Evolutionary conservation across 2,113 vertebrate species (phyloP).

Genomic region (Upupa epops): DNA sequence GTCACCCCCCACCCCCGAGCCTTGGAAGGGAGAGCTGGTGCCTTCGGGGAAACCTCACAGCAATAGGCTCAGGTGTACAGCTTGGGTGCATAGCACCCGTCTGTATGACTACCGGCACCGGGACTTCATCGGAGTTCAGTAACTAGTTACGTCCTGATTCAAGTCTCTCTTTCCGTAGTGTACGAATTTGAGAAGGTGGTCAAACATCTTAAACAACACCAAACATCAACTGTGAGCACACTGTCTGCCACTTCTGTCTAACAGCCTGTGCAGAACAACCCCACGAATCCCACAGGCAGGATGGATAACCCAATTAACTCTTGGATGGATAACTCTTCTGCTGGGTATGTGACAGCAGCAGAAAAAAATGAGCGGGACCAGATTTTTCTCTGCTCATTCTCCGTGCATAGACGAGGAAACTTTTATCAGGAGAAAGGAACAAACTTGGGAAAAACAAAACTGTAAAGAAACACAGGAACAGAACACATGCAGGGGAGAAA

Average conservation of each 20-base stretch:
- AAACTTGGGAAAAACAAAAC: background rate
- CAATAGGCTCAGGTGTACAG: background rate
- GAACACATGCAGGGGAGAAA: background rate
- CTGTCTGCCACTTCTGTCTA: background rate
- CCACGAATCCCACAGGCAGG: background rate
- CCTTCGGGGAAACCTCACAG: background rate
- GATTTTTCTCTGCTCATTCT: background rate
- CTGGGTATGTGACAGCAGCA: background rate
- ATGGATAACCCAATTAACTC: background rate
- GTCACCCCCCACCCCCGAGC: fast-evolving
- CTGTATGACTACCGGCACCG: background rate
- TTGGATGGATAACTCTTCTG: background rate
- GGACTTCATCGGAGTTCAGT: fast-evolving
- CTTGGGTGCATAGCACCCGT: fast-evolving
- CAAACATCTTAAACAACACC: background rate
- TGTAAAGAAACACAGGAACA: background rate
- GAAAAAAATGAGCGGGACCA: background rate
- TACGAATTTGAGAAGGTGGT: background rate
- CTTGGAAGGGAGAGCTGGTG: background rate
- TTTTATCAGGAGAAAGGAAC: background rate
- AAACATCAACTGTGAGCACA: background rate
- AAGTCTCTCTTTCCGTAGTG: background rate
- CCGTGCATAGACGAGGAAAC: background rate
- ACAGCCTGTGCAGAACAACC: background rate
- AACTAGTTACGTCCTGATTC: background rate